Evolutionary conservation across 2,113 vertebrate genomes (phyloP), one percentile per base, ranked within the genome.

Genomic region (Panthera tigris): DNA sequence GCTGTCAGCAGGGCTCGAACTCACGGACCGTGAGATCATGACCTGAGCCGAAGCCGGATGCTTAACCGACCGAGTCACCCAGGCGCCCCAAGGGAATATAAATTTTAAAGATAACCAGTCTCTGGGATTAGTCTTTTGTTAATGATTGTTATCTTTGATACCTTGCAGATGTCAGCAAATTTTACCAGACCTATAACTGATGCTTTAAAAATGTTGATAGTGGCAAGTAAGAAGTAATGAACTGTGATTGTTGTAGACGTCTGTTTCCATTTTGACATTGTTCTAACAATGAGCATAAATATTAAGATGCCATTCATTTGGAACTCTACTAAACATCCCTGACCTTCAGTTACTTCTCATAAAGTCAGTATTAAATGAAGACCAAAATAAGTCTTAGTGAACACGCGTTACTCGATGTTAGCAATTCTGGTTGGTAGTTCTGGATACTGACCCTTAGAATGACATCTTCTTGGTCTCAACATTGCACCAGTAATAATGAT

Each of bases 201-300:
- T 33, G 36, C 88, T 95, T 92, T 7, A 80, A 78, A 95, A 88
- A 74, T 57, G 48, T 71, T 27, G 14, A 41, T 79, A 69, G 76
- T 90, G 84, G 81, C 41, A 94, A 73, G 39, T 78, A 88, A 95
- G 92, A 94, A 84, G 8, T 90, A 78, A 69, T 63, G 29, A 90
- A 93, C 52, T 94, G 36, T 76, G 36, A 83, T 85, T 93, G 16
- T 78, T 84, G 13, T 69, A 94, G 36, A 50, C 45, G n/a, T 93
- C 39, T 95, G n/a, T 66, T 93, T 93, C 48, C 50, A 95, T 81
- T 78, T 88, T 96, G 79, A 94, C 31, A 69, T n/a, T 45, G 5
- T 55, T 90, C 15, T 94, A 95, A 45, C 65, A 94, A 13, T 82
- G 69, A 90, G 31, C 78, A 92, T 87, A 93, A 90, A 80, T 45